These are phyloP conservation scores for Acronicta aceris DNA, from an alignment of 2,888 invertebrate genomes.

Conservation along the genomic window DNA sequence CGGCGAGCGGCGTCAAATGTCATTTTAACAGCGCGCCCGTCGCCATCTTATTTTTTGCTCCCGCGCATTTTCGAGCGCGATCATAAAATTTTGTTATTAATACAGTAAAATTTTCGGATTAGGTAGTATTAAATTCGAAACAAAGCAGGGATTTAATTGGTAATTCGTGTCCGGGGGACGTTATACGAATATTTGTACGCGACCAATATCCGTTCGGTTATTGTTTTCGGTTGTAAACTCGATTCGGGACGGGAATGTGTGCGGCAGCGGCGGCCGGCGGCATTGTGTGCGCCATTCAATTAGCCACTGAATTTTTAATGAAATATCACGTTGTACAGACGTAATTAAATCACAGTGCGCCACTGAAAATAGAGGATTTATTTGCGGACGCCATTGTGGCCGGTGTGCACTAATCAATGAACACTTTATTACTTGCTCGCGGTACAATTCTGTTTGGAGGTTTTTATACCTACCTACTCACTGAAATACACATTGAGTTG, in stretches of 20 bases:
- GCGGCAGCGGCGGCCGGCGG: constrained; percentile 27
- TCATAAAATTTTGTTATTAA: constrained; percentile 86
- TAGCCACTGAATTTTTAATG: constrained; percentile 61
- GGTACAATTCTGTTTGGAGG: constrained; percentile 6
- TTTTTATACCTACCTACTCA: constrained; percentile 26
- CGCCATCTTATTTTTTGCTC: constrained; percentile 76
- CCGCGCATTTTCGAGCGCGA: constrained; percentile 74
- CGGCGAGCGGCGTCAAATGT: constrained; percentile 71
- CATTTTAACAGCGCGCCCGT: constrained; percentile 76
- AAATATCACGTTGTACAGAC: constrained; percentile 53
- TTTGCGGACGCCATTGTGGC: constrained; percentile 48
- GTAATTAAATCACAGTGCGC: constrained; percentile 54
- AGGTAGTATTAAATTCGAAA: constrained; percentile 86
- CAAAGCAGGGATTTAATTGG: constrained; percentile 87
- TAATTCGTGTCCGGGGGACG: constrained; percentile 68
- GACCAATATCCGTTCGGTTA: constrained; percentile 66
- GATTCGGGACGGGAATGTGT: constrained; percentile 52
- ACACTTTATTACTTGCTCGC: constrained; percentile 28
- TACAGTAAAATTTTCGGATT: constrained; percentile 87
- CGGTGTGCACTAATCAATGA: constrained; percentile 44
- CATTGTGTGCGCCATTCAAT: constrained; percentile 51
- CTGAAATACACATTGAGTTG: constrained; percentile 19
- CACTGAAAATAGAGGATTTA: constrained; percentile 54
- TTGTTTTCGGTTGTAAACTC: constrained; percentile 69
- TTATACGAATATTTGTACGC: constrained; percentile 54